A percentile compares a stretch with the other conserved stretches of the same genome.
Conservation (phyloP, 2,797 vertebrate species). For the Bradypodion pumilum region DNA sequence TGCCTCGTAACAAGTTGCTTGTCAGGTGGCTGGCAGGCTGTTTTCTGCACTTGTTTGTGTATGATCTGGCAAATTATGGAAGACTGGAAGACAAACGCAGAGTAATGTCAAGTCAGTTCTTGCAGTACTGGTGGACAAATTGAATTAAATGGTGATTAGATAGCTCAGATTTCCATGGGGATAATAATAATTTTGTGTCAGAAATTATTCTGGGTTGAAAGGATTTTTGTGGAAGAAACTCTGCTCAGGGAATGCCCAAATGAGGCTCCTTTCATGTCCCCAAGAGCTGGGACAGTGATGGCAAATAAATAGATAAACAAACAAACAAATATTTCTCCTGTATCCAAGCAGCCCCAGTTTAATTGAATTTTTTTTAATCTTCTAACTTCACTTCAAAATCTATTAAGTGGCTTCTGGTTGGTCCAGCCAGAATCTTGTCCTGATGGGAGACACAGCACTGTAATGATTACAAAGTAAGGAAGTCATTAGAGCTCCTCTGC, state of each 20-base stretch:
- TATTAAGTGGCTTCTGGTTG: no score
- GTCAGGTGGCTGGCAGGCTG: background rate
- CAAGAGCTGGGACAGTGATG: no score
- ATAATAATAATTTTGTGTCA: background rate
- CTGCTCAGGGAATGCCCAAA: no score
- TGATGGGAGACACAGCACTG: constrained; percentile 15
- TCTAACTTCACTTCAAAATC: no score
- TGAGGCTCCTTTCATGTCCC: no score
- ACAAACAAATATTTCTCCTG: no score
- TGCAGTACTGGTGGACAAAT: background rate
- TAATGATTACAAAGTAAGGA: background rate
- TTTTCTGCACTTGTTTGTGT: background rate
- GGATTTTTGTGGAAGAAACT: no score
- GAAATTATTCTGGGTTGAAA: no score
- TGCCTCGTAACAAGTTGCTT: background rate
- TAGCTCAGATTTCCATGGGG: background rate
- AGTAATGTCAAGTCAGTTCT: background rate
- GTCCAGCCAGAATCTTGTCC: no score
- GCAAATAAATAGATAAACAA: no score
- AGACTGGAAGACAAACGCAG: background rate
- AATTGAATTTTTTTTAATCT: no score
- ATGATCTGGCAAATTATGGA: background rate
- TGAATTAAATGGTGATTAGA: background rate
- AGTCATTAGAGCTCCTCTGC: constrained; percentile 13
- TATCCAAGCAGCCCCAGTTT: no score